Percentiles rank a stretch among this genome's conserved stretches.
phyloP scores from a whole-genome alignment of 2,888 invertebrate genomes.

The Scrobipalpa atriplicella region DNA sequence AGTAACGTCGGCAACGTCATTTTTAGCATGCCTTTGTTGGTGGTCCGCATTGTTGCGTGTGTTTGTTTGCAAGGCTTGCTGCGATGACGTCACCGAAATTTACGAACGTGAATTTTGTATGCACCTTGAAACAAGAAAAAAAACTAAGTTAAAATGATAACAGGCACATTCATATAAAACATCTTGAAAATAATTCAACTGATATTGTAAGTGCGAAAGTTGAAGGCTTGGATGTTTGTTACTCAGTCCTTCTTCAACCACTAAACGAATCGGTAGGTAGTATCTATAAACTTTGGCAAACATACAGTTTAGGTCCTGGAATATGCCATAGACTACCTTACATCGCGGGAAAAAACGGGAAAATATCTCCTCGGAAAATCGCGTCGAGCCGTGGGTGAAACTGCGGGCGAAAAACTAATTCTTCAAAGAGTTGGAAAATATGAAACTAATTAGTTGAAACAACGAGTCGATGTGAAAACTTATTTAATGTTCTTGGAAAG shows the following conservation, averaged over 20 bases:
- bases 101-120: not conserved
- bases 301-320: too few relatives aligned
- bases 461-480: conserved; percentile 6
- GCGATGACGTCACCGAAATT: conserved; percentile 6
- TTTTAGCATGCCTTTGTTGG: conserved; percentile 51
- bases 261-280: too few relatives aligned
- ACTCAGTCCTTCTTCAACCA: too few relatives aligned
- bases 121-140: not conserved
- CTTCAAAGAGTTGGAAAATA: not conserved
- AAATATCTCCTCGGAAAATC: too few relatives aligned
- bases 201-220: too few relatives aligned
- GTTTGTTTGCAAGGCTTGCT: not conserved
- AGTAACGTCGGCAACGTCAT: conserved; percentile 44
- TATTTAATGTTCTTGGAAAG: not conserved
- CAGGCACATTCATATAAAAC: not conserved
- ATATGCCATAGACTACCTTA: too few relatives aligned
- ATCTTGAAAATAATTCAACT: not conserved
- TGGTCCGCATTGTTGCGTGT: conserved; percentile 42
- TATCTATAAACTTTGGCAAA: too few relatives aligned
- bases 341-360: too few relatives aligned
- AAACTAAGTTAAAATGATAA: not conserved
- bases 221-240: too few relatives aligned
- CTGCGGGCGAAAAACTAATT: not conserved
- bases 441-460: conserved; percentile 19
- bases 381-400: too few relatives aligned